These are phyloP conservation scores for Drosophila gaucha DNA, from an alignment of 2,888 invertebrate species.

Conservation along the genomic window DNA sequence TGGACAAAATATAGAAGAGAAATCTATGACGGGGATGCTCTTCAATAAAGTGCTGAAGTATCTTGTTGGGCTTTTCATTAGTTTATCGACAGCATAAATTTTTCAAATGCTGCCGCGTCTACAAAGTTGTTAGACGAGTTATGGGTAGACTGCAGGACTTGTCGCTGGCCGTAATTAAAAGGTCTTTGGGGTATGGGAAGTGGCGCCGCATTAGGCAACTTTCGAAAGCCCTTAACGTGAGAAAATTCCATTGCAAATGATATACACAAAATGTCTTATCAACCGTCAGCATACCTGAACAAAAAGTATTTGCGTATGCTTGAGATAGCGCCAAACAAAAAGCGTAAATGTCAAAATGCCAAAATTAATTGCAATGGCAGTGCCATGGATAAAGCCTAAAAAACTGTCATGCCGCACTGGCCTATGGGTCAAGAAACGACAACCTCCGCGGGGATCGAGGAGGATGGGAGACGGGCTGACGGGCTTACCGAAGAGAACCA, in stretches of 20 bases:
- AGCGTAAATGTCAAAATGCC: conserved; percentile 81
- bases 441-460: conserved; percentile 5
- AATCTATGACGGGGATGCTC: conserved; percentile 59
- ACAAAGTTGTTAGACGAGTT: conserved; percentile 58
- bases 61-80: conserved; percentile 72
- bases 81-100: conserved; percentile 72
- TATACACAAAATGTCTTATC: conserved; percentile 72
- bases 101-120: conserved; percentile 59
- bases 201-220: conserved; percentile 48
- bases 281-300: conserved; percentile 68
- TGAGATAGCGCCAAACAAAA: conserved; percentile 67
- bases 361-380: conserved; percentile 81
- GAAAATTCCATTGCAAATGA: conserved; percentile 71
- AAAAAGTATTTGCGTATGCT: conserved; percentile 75
- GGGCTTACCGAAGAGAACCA: conserved; percentile 27
- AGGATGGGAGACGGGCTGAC: not conserved
- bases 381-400: conserved; percentile 63
- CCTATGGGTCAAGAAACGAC: conserved; percentile 61
- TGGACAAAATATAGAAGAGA: conserved; percentile 18
- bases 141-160: conserved; percentile 32
- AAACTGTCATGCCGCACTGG: conserved; percentile 46
- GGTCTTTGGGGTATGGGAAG: conserved; percentile 28
- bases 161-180: conserved; percentile 62
- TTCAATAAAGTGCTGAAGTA: conserved; percentile 66
- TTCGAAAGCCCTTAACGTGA: conserved; percentile 69